phyloP scores from a whole-genome alignment of 1,140 invertebrate genomes.

The Anastatus disparis region DNA sequence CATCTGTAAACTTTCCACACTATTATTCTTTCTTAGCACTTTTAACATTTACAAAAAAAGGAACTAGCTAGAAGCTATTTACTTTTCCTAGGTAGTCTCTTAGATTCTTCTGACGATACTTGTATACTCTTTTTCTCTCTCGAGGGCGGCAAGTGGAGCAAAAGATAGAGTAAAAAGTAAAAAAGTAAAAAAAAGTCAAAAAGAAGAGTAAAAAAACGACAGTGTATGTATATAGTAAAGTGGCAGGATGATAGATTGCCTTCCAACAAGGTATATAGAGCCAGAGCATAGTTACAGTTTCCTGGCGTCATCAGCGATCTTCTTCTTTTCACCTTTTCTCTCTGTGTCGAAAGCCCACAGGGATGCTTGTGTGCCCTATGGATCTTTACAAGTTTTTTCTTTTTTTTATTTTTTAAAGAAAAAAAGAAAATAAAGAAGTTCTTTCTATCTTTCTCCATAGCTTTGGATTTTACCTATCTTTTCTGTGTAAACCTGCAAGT shows the following conservation, averaged over 20 bases:
- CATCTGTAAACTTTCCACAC: no score
- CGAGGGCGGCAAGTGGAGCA: background rate
- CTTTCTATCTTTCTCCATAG: background rate
- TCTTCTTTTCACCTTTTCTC: background rate
- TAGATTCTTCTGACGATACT: no score
- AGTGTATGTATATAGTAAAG: background rate
- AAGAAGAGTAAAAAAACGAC: background rate
- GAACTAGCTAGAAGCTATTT: no score
- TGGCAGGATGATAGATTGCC: constrained; percentile 35
- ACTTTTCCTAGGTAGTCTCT: background rate
- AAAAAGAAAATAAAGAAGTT: no score
- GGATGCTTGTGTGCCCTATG: background rate
- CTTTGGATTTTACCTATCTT: constrained; percentile 6
- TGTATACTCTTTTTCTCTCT: background rate
- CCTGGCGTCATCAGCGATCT: constrained; percentile 21
- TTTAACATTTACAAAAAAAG: no score
- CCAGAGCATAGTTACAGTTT: constrained; percentile 2
- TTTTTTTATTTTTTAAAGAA: no score
- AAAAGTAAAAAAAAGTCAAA: background rate
- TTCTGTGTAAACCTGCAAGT: background rate
- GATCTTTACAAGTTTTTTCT: background rate
- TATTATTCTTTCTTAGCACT: no score
- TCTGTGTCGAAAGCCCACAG: background rate
- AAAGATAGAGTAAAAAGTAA: background rate
- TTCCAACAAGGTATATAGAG: constrained; percentile 25